These are phyloP conservation scores for Chloropsis hardwickii DNA, from an alignment of 2,113 vertebrate genomes.

Conservation along the genomic window DNA sequence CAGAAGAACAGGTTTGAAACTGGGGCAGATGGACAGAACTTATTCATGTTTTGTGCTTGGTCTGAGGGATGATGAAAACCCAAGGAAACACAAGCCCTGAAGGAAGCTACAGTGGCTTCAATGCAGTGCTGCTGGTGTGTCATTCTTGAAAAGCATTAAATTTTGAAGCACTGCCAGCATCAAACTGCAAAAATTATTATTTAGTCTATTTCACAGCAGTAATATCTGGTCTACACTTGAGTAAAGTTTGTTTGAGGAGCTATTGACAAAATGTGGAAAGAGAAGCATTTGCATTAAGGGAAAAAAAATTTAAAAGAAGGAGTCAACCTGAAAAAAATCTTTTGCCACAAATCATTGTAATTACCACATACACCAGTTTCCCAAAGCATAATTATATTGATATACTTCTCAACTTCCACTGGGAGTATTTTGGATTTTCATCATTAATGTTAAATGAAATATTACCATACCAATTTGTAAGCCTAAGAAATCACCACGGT, in stretches of 20 bases:
- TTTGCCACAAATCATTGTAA: not conserved
- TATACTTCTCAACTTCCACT: not conserved
- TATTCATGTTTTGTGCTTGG: not conserved
- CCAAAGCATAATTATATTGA: not conserved
- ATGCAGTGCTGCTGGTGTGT: not conserved
- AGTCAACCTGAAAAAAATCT: not conserved
- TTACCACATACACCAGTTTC: not conserved
- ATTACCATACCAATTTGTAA: not conserved
- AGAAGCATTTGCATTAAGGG: not conserved
- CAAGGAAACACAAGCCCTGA: not conserved
- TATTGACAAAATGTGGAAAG: not conserved
- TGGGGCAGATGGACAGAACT: not conserved
- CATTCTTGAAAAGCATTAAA: not conserved
- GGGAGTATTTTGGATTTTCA: not conserved
- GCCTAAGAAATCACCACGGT: not conserved
- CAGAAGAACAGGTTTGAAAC: not conserved
- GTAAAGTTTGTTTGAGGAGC: not conserved
- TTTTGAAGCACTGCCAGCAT: not conserved
- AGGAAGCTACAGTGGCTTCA: not conserved
- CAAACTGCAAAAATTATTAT: not conserved
- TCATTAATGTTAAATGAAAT: not conserved
- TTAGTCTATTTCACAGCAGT: not conserved
- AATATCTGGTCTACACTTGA: not conserved
- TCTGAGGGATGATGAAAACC: not conserved
- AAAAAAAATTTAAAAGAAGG: not conserved